Evolutionary conservation across 2,888 invertebrate genomes (phyloP), one percentile per base, ranked within the genome.

Genomic region (Eupithecia vulgata): DNA sequence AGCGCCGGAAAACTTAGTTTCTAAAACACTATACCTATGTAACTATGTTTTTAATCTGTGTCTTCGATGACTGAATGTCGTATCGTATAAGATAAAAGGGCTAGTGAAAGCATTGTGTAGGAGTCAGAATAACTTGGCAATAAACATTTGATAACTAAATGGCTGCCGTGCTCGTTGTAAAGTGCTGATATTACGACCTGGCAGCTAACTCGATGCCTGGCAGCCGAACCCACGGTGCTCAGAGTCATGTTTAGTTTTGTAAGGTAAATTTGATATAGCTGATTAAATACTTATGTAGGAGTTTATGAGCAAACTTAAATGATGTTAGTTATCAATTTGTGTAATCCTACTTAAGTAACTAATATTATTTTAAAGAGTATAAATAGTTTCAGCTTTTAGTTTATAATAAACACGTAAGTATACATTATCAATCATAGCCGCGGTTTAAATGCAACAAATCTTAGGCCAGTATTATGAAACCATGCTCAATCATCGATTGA

Each of bases 71-170:
- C 57, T 57, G 5, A 5, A 13, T n/a, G 5, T 57, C 57, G 57
- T 57, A 25, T 57, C 57, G 57, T 57, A 1, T 12, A 12, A 12
- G 1, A 57, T 57, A 57, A 57, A 57, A 57, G 12, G 25, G 57
- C 25, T 57, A 57, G 25, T 57, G 57, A 21, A 12, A 57, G 57
- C 57, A 57, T 57, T 40, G 37, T 65, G 67, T 67, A 66, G 71
- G 67, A 67, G 71, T 70, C 30, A 37, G 67, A 62, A 62, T n/a
- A 61, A 71, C 42, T 71, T 37, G 48, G 67, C 62, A 48, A 62
- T 71, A 67, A 71, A 62, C 71, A 35, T 67, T 71, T 67, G 67
- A 71, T 71, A 71, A 67, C 70, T 70, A 48, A 70, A 70, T 70
- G 40, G 40, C 17, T 35, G 61, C 68, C 30, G 37, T 61, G 65